These are phyloP conservation scores for Pherbina coryleti DNA, from an alignment of 2,888 invertebrate genomes.

Conservation along the genomic window DNA sequence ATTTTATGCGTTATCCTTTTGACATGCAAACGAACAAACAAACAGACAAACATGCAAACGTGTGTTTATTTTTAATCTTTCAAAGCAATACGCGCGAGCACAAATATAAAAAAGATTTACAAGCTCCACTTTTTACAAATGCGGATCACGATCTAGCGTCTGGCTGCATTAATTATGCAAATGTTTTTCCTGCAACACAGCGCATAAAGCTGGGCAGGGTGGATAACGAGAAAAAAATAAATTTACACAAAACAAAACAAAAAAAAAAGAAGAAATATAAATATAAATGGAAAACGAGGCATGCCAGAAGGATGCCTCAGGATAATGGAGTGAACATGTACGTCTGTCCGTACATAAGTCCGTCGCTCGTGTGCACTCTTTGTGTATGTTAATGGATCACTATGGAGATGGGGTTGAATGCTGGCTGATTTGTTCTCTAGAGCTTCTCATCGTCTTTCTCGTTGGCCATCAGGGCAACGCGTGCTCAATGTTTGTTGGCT, in stretches of 20 bases:
- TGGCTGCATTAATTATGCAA: conserved; percentile 35
- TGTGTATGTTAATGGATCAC: conserved; percentile 2
- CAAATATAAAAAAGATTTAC: conserved; percentile 2
- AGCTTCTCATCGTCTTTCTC: no score
- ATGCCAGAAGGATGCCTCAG: neutral
- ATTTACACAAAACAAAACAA: no score
- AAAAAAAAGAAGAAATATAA: no score
- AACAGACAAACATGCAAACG: conserved; percentile 6
- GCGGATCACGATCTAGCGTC: conserved; percentile 17
- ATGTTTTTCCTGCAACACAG: conserved; percentile 12
- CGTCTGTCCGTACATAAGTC: no score
- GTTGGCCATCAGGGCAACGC: neutral
- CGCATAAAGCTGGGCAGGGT: neutral
- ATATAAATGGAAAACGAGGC: no score
- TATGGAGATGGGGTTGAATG: neutral
- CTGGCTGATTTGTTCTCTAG: neutral
- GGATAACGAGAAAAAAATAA: no score
- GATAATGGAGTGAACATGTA: neutral
- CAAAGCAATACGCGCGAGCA: neutral
- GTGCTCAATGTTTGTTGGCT: neutral
- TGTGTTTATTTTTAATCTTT: conserved; percentile 16
- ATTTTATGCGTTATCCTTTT: conserved; percentile 22
- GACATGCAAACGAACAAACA: conserved; percentile 1
- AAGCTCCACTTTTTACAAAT: conserved; percentile 20
- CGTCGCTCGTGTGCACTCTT: neutral